These are phyloP conservation scores for Carterocephalus palaemon DNA, from an alignment of 2,888 invertebrate species.

Conservation along the genomic window DNA sequence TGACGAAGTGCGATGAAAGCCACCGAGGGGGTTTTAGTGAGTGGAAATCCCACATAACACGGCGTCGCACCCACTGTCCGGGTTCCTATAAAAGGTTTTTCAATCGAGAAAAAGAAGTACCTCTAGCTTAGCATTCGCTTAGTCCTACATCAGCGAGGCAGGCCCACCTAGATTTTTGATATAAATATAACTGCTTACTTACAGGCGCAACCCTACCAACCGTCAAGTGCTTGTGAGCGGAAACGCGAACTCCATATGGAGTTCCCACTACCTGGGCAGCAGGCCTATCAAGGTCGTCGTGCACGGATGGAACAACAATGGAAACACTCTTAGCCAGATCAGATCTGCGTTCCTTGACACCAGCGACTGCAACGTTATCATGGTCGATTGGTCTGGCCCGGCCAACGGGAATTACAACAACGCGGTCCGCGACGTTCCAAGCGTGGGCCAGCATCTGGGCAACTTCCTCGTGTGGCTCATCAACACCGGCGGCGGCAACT, in stretches of 20 bases:
- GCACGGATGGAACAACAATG: conserved; percentile 48
- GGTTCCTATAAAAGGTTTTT: too few relatives aligned
- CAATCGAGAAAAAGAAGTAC: too few relatives aligned
- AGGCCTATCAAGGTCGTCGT: conserved; percentile 42
- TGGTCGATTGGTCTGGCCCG: conserved; percentile 43
- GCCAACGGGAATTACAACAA: conserved; percentile 34
- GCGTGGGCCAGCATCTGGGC: conserved; percentile 35
- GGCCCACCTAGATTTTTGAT: too few relatives aligned
- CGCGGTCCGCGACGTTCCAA: conserved; percentile 31
- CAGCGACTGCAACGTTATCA: conserved; percentile 45
- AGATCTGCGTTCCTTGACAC: conserved; percentile 43
- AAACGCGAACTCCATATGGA: conserved; percentile 38
- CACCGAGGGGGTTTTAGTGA: too few relatives aligned
- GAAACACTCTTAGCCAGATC: conserved; percentile 39
- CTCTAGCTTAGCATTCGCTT: too few relatives aligned
- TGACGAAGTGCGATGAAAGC: too few relatives aligned
- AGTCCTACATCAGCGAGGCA: too few relatives aligned
- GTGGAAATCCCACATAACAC: too few relatives aligned
- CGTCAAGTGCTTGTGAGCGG: conserved; percentile 40
- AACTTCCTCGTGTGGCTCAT: conserved; percentile 45
- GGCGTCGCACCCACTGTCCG: too few relatives aligned
- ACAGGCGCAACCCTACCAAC: conserved; percentile 37
- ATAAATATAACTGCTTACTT: too few relatives aligned
- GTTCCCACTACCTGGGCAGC: conserved; percentile 41
- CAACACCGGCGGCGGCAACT: conserved; percentile 41